These are phyloP conservation scores for Leucopsar rothschildi DNA, from an alignment of 2,113 vertebrate species.

Conservation along the genomic window DNA sequence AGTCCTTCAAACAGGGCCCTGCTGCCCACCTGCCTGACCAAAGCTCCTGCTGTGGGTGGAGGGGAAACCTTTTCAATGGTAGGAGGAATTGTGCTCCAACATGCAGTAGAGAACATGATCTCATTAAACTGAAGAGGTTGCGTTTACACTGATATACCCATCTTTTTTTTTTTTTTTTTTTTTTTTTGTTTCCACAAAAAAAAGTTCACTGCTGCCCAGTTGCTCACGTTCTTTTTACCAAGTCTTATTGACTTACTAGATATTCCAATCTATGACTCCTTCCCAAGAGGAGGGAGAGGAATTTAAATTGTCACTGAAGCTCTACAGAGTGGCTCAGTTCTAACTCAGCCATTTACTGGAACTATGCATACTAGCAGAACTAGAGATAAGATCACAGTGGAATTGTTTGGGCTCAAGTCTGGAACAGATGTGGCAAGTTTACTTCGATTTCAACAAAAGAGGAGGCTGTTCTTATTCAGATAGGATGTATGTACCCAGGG, in stretches of 20 bases:
- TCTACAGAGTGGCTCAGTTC: neutral
- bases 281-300: neutral
- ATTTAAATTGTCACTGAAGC: neutral
- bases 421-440: neutral
- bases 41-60: constrained; percentile 33
- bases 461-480: neutral
- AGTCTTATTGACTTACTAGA: neutral
- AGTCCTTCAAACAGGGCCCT: neutral
- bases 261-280: neutral
- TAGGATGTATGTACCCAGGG: neutral
- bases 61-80: constrained; percentile 74
- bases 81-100: constrained; percentile 28
- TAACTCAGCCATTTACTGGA: neutral
- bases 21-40: neutral
- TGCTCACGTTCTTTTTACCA: neutral
- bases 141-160: constrained; percentile 12
- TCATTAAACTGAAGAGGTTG: constrained; percentile 62
- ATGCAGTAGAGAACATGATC: constrained; percentile 40
- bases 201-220: neutral
- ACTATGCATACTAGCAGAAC: neutral
- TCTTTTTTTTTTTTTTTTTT: neutral
- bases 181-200: neutral
- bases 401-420: neutral
- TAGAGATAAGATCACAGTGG: neutral
- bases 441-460: neutral